These are phyloP conservation scores for Pipistrellus pygmaeus DNA, from an alignment of 2,797 vertebrate species.

Conservation along the genomic window DNA sequence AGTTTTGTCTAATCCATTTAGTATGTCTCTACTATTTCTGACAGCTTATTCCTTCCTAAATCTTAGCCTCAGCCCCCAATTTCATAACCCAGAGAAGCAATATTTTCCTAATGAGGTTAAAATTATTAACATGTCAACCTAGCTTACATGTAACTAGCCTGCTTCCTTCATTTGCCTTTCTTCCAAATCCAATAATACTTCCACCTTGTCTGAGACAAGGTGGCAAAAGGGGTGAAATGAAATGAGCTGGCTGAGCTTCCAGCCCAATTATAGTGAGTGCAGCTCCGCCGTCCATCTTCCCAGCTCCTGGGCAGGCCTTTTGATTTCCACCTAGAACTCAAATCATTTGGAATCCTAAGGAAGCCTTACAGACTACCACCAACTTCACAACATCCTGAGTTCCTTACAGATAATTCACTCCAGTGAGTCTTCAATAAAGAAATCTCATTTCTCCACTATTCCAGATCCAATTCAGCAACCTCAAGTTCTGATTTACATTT, in stretches of 20 bases:
- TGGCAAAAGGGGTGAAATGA: neutral
- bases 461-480: neutral
- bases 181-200: neutral
- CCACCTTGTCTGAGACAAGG: neutral
- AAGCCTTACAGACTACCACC: neutral
- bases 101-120: conserved; percentile 33
- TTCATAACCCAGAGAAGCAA: neutral
- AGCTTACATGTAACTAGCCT: neutral
- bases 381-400: neutral
- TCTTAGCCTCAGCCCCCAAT: neutral
- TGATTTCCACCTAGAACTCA: neutral
- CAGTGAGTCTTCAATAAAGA: neutral
- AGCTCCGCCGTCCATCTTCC: neutral
- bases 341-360: neutral
- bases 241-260: neutral
- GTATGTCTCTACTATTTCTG: conserved; percentile 22
- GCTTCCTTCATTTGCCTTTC: neutral
- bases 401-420: neutral
- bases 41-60: neutral
- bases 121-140: conserved; percentile 33
- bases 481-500: neutral
- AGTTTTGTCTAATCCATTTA: conserved; percentile 4
- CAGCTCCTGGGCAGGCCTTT: neutral
- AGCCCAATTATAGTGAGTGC: accelerated
- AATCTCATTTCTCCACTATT: neutral